These are phyloP conservation scores for Tragelaphus imberbis DNA, from an alignment of 2,113 vertebrate species.

Conservation along the genomic window DNA sequence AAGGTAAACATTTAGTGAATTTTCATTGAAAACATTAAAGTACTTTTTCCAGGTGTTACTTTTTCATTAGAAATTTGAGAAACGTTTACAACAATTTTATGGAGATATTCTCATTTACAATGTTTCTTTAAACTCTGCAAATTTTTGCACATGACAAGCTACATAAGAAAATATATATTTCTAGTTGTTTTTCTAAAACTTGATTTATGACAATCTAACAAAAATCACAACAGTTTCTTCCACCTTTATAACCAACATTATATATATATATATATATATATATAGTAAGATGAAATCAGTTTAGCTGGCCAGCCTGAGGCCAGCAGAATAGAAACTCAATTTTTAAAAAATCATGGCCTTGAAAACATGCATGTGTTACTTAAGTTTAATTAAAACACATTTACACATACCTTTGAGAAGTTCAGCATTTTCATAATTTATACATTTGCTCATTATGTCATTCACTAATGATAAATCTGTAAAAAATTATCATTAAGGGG, in stretches of 20 bases:
- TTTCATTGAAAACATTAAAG: constrained; percentile 3
- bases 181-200: neutral
- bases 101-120: neutral
- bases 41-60: constrained; percentile 11
- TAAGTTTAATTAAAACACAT: neutral
- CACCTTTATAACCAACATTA: neutral
- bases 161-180: neutral
- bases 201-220: neutral
- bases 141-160: neutral
- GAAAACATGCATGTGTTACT: neutral
- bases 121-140: neutral
- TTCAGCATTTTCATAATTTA: neutral
- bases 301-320: neutral
- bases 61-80: neutral
- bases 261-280: no score
- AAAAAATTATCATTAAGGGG: neutral
- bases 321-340: neutral
- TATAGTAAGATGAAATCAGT: neutral
- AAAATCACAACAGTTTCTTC: neutral
- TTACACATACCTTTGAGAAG: neutral
- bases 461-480: neutral
- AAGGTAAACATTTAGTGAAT: constrained; percentile 30
- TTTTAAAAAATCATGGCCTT: neutral
- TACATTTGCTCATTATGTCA: neutral
- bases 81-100: neutral